Evolutionary conservation across 2,888 invertebrate species (phyloP), one percentile per base, ranked within the genome.

Genomic region (Rugalucina vietnamica): DNA sequence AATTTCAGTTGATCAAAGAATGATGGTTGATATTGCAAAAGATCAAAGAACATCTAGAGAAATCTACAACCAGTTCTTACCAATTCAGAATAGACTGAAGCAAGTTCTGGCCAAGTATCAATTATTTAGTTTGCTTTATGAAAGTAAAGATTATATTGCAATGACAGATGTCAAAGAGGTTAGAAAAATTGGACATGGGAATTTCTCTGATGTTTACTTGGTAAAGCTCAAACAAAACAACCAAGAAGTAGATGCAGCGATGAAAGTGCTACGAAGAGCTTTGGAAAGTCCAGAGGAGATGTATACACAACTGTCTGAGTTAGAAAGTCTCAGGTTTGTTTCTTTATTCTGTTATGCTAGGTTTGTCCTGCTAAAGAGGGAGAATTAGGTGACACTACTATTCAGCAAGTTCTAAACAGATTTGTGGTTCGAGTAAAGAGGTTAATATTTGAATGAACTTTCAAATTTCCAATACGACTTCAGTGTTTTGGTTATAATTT

Each of bases 251-350:
- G 29, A 69, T 29, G 86, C 88, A n/a, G 90, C 90, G 12, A 72
- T 90, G 12, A 90, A 90, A 37, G 81, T 79, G 24, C 54, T 89
- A 21, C 77, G 82, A 24, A 65, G 74, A 37, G 50, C 85, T 4
- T 32, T 89, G 34, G 49, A 43, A 32, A 80, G 80, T 5, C 34
- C 65, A n/a, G 80, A 72, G 0, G 73, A 84, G 1, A 81, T 86
- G 29, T 86, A 88, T 49, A 49, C 75, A 24, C 90, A 90, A 29
- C 77, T 90, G 10, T 85, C 86, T n/a, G 90, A 90, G 73, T 82
- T 89, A 0, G 85, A 86, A 29, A 82, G 85, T 57, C 74, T 89
- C n/a, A 81, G 85, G 90, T 90, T 43, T 43, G 8, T 43, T 12
- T 43, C 43, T 43, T 43, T 43, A 12, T 18, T 43, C 43, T 43